A percentile compares a stretch with the other conserved stretches of the same genome.
Conservation (phyloP, 2,797 vertebrate genomes). For the Graptemys geographica region DNA sequence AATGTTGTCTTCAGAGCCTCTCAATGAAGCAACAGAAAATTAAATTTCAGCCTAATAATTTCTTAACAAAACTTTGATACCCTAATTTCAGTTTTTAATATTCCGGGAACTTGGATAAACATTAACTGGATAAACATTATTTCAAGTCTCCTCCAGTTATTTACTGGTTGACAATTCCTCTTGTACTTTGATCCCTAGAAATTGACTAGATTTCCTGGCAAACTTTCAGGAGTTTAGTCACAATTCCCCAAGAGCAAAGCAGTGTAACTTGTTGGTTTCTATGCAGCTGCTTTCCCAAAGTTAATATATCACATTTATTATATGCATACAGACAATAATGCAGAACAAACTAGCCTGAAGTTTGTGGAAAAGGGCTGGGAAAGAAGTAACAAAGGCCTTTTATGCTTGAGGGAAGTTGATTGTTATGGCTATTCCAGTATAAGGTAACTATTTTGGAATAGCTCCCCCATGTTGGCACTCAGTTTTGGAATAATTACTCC, state of each 20-base stretch:
- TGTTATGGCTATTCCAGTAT: neutral
- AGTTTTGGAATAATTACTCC: neutral
- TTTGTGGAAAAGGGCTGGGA: neutral
- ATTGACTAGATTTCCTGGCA: neutral
- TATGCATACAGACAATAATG: neutral
- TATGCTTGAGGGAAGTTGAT: neutral
- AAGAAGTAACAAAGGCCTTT: neutral
- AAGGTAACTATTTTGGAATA: neutral
- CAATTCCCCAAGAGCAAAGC: neutral
- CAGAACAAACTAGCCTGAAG: neutral
- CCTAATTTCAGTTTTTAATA: rapidly evolving
- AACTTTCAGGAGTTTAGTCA: neutral
- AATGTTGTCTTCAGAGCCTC: neutral
- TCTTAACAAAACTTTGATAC: neutral
- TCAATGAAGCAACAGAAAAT: neutral
- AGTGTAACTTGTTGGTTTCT: neutral
- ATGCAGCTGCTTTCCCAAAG: neutral
- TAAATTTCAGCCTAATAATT: neutral
- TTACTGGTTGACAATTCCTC: neutral
- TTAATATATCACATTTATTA: neutral
- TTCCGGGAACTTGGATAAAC: neutral
- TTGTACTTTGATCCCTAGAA: neutral
- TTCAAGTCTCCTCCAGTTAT: constrained; percentile 25
- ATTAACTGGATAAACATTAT: neutral
- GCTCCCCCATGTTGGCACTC: rapidly evolving